Evolutionary conservation across 2,888 invertebrate species (phyloP).

Genomic region (Sericinus montela): DNA sequence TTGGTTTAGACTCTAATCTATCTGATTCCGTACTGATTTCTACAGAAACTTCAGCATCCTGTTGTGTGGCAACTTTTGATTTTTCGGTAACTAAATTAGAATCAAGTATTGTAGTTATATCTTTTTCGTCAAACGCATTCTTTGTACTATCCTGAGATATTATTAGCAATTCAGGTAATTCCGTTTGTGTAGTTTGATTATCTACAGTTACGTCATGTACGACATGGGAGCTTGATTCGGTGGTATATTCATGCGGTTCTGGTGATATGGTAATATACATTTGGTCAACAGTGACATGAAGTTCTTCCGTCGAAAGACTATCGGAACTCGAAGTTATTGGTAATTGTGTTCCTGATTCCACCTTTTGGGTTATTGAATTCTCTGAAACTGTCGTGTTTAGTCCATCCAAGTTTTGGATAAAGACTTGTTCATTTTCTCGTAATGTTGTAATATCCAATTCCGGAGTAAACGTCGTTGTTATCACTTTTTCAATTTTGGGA

Average conservation of each 20-base stretch:
- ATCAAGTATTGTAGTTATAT: neutral
- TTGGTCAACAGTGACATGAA: constrained; percentile 1
- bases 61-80: constrained; percentile 3
- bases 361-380: constrained; percentile 5
- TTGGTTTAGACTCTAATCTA: constrained; percentile 11
- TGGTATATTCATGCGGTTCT: constrained; percentile 1
- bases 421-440: neutral
- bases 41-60: neutral
- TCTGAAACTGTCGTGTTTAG: constrained; percentile 7
- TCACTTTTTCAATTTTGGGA: constrained; percentile 4
- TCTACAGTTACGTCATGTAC: neutral
- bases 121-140: neutral
- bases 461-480: neutral
- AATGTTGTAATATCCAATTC: neutral
- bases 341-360: constrained; percentile 11
- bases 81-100: constrained; percentile 7
- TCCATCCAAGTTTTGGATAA: neutral
- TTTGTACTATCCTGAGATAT: neutral
- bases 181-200: constrained; percentile 2
- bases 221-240: neutral
- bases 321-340: constrained; percentile 5
- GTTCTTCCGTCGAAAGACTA: neutral
- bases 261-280: constrained; percentile 4
- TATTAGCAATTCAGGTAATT: neutral
- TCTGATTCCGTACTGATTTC: neutral